phyloP scores from a whole-genome alignment of 2,797 vertebrate genomes.

The Pterois miles region DNA sequence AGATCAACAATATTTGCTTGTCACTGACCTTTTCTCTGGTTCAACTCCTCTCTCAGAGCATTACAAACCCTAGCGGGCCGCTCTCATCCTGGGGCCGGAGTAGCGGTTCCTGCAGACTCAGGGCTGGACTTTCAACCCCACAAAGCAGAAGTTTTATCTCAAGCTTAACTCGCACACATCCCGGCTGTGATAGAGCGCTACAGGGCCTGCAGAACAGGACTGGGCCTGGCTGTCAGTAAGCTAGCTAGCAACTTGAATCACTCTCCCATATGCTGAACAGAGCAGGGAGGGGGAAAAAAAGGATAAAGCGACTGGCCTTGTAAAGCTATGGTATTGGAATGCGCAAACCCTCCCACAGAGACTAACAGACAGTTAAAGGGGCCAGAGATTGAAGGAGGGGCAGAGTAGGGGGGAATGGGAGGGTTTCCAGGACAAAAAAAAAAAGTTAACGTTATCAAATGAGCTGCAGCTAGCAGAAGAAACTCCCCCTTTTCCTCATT shows the following conservation, averaged over 20 bases:
- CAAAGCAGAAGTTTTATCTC: conserved; percentile 45
- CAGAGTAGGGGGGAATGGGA: conserved; percentile 40
- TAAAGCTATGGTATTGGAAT: conserved; percentile 85
- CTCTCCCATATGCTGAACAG: conserved; percentile 53
- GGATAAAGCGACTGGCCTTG: conserved; percentile 82
- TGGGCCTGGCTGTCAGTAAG: conserved; percentile 49
- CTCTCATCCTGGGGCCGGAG: conserved; percentile 73
- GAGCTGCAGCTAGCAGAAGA: conserved; percentile 49
- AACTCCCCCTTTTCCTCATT: conserved; percentile 52
- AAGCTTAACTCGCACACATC: conserved; percentile 32
- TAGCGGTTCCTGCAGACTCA: conserved; percentile 49
- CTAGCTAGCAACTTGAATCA: conserved; percentile 62
- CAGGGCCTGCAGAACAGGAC: conserved; percentile 26
- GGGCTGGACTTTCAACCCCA: conserved; percentile 56
- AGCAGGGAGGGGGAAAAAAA: conserved; percentile 56
- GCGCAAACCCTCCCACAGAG: conserved; percentile 79
- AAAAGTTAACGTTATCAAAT: conserved; percentile 66
- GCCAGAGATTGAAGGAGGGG: conserved; percentile 62
- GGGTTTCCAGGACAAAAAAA: conserved; percentile 39
- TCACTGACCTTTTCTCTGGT: conserved; percentile 62
- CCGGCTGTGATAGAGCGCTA: conserved; percentile 22
- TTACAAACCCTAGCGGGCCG: conserved; percentile 67
- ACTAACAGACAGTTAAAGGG: conserved; percentile 77
- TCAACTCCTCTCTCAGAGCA: conserved; percentile 54
- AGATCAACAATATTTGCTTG: conserved; percentile 33